These are phyloP conservation scores for Ellobium chinense DNA, from an alignment of 2,888 invertebrate genomes.

Conservation along the genomic window DNA sequence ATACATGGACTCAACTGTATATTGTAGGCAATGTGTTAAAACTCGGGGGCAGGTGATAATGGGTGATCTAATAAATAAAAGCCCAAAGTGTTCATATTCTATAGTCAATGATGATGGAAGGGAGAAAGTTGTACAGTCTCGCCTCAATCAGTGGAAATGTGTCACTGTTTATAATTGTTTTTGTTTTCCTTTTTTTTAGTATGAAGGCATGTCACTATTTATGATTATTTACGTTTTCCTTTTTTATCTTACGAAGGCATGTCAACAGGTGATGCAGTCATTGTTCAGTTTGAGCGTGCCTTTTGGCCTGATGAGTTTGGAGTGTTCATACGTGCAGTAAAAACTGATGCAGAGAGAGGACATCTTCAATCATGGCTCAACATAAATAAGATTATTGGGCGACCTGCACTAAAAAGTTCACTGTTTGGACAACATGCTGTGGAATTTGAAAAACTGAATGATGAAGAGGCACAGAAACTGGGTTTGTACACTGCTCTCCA, in stretches of 20 bases:
- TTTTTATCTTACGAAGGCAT: slow-evolving; percentile 24
- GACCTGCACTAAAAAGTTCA: slow-evolving; percentile 58
- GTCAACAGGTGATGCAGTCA: slow-evolving; percentile 54
- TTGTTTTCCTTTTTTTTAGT: too few relatives aligned
- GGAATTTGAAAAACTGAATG: slow-evolving; percentile 59
- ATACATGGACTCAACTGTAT: too few relatives aligned
- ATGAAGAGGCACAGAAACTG: slow-evolving; percentile 56
- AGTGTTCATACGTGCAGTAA: slow-evolving; percentile 60
- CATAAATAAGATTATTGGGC: slow-evolving; percentile 55
- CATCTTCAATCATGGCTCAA: slow-evolving; percentile 69
- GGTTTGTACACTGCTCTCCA: slow-evolving; percentile 41
- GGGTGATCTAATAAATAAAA: too few relatives aligned
- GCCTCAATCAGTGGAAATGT: too few relatives aligned
- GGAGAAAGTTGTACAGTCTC: too few relatives aligned
- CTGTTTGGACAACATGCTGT: slow-evolving; percentile 58
- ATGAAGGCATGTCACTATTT: too few relatives aligned
- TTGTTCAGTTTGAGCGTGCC: slow-evolving; percentile 65
- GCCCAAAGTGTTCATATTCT: too few relatives aligned
- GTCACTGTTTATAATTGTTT: too few relatives aligned
- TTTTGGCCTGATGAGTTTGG: slow-evolving; percentile 72
- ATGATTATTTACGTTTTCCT: too few relatives aligned
- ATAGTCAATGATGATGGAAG: too few relatives aligned
- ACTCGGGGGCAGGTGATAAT: too few relatives aligned
- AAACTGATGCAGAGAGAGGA: slow-evolving; percentile 53
- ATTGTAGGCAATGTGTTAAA: too few relatives aligned